Evolutionary conservation across 2,113 vertebrate genomes (phyloP).

Genomic region (Melanerpes formicivorus): DNA sequence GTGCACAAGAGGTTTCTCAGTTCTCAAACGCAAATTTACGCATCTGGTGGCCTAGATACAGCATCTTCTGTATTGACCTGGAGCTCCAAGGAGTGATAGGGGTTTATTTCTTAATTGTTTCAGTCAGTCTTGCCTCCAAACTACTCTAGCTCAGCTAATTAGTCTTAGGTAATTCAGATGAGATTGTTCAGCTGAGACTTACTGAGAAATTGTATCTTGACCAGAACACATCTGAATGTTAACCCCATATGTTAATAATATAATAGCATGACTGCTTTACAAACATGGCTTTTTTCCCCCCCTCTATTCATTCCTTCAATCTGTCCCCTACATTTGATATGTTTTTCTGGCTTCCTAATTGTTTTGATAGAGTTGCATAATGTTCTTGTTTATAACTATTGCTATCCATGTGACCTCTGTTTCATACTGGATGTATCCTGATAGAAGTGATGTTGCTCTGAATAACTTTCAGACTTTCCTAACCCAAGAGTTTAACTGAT

Average conservation of each 20-base stretch:
- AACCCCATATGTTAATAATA: neutral
- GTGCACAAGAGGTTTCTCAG: neutral
- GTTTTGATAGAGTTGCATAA: neutral
- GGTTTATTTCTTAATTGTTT: neutral
- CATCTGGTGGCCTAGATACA: neutral
- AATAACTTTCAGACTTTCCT: neutral
- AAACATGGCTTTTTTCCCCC: neutral
- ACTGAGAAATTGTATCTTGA: neutral
- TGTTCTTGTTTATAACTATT: neutral
- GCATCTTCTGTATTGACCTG: fast-evolving
- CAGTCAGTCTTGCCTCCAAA: neutral
- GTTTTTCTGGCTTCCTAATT: neutral
- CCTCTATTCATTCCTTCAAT: neutral
- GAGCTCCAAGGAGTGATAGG: neutral
- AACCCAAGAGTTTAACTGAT: constrained; percentile 15
- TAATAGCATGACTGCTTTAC: neutral
- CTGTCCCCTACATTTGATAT: neutral
- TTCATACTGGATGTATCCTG: neutral
- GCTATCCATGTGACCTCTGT: neutral
- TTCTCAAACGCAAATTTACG: neutral
- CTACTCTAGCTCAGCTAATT: neutral
- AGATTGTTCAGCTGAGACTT: neutral
- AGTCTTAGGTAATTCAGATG: neutral
- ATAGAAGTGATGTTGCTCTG: neutral
- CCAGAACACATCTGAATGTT: neutral